Conservation (phyloP, 2,888 invertebrate genomes). For the Lasiommata megera region DNA sequence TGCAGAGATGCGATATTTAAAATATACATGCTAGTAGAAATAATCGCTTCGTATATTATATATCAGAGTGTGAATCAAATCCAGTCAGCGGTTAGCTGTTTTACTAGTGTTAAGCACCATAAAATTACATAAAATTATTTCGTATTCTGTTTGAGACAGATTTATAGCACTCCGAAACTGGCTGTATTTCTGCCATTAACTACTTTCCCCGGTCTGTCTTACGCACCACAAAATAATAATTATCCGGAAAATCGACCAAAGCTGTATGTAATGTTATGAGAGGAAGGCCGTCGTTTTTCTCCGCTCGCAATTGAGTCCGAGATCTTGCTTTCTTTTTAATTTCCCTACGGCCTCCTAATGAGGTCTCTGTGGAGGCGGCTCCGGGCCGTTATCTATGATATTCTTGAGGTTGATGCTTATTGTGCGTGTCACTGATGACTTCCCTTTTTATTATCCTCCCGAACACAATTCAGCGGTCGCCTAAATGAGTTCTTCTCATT, state of each 20-base stretch:
- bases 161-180: slow-evolving; percentile 28
- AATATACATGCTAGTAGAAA: too few relatives aligned
- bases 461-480: slow-evolving; percentile 79
- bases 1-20: too few relatives aligned
- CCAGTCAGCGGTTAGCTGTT: neutral
- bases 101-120: neutral
- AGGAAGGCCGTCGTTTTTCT: slow-evolving; percentile 74
- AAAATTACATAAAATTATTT: neutral
- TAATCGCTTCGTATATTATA: too few relatives aligned
- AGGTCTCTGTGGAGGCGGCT: slow-evolving; percentile 71
- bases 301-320: slow-evolving; percentile 77
- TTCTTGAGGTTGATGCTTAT: slow-evolving; percentile 82
- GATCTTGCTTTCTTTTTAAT: slow-evolving; percentile 82
- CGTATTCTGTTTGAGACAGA: slow-evolving; percentile 28
- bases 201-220: slow-evolving; percentile 71
- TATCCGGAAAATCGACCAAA: slow-evolving; percentile 78
- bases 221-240: slow-evolving; percentile 82
- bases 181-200: slow-evolving; percentile 59
- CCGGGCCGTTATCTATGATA: slow-evolving; percentile 79
- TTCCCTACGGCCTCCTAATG: slow-evolving; percentile 82
- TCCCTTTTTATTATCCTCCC: slow-evolving; percentile 81
- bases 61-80: neutral
- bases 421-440: slow-evolving; percentile 82
- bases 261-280: slow-evolving; percentile 82
- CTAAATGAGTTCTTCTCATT: slow-evolving; percentile 79